Conservation (phyloP, 2,113 vertebrate species). For the Pollachius pollachius region DNA sequence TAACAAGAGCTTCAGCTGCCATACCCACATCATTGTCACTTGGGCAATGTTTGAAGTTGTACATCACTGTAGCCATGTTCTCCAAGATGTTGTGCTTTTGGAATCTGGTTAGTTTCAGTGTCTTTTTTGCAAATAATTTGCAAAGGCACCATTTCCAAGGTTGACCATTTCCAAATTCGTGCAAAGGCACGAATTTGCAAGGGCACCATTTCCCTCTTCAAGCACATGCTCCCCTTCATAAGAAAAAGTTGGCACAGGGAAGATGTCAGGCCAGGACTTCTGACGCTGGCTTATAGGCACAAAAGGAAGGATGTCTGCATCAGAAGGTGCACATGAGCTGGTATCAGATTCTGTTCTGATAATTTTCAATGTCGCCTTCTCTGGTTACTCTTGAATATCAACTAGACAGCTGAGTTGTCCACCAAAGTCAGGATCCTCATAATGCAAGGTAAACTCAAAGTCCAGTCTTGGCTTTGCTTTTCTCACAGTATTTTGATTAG, state of each 20-base stretch:
- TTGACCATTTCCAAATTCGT: too few species aligned
- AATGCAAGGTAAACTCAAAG: constrained; percentile 12
- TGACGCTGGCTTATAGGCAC: constrained; percentile 8
- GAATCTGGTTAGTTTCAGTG: constrained; percentile 18
- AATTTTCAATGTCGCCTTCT: constrained; percentile 16
- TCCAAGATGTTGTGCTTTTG: constrained; percentile 25
- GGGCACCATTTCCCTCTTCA: constrained; percentile 19
- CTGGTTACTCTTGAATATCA: constrained; percentile 27
- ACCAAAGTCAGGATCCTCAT: constrained; percentile 9
- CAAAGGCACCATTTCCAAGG: too few species aligned
- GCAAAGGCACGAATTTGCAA: too few species aligned
- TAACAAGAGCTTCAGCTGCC: constrained; percentile 28
- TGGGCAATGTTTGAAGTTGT: constrained; percentile 23
- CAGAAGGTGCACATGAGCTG: constrained; percentile 17
- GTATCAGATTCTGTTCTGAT: not conserved
- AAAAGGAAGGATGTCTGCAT: constrained; percentile 12
- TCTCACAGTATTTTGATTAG: constrained; percentile 1
- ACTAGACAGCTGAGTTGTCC: constrained; percentile 19
- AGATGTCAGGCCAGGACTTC: constrained; percentile 32
- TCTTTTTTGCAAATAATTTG: not conserved
- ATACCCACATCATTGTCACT: constrained; percentile 5
- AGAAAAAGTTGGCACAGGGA: constrained; percentile 31
- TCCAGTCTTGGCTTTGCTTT: constrained; percentile 34
- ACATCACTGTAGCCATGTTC: constrained; percentile 4
- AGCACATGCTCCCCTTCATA: constrained; percentile 22